phyloP scores from a whole-genome alignment of 2,113 vertebrate species.

The Ancistrus triradiatus region DNA sequence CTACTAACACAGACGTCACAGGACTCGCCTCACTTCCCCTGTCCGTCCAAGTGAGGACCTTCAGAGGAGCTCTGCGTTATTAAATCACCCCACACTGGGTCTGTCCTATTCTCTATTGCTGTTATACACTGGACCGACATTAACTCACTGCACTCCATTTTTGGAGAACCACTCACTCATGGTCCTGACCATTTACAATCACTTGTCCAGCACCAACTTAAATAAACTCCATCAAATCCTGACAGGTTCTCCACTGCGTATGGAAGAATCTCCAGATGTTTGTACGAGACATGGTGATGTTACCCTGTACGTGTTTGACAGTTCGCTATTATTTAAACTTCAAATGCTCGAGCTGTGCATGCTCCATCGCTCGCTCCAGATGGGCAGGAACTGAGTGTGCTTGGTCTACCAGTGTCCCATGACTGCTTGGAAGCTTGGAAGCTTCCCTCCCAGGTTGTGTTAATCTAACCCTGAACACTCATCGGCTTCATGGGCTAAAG shows the following conservation, averaged over 20 bases:
- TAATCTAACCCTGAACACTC: conserved; percentile 1
- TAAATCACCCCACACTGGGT: conserved; percentile 9
- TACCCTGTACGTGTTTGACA: conserved; percentile 52
- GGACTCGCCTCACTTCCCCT: background rate
- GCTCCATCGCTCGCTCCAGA: conserved; percentile 26
- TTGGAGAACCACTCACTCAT: conserved; percentile 12
- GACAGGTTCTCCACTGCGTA: background rate
- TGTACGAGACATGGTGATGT: conserved; percentile 59
- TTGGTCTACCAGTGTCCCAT: conserved; percentile 22
- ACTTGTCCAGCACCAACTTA: conserved; percentile 8
- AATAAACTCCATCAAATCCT: conserved; percentile 8
- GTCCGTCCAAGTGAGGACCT: background rate
- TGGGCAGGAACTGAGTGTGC: conserved; percentile 26
- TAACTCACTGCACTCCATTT: too few relatives aligned
- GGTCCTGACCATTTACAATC: background rate
- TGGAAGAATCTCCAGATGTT: too few relatives aligned
- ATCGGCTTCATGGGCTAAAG: background rate
- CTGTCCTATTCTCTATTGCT: conserved; percentile 7
- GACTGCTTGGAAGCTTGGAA: conserved; percentile 20
- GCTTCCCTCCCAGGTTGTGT: conserved; percentile 8
- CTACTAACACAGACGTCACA: conserved; percentile 1
- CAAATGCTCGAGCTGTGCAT: conserved; percentile 54
- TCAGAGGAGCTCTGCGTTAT: conserved; percentile 11
- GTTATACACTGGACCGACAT: conserved; percentile 25
- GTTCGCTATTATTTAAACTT: conserved; percentile 68